These are phyloP conservation scores for Prolemur simus DNA, from an alignment of 2,113 vertebrate genomes.

Conservation along the genomic window DNA sequence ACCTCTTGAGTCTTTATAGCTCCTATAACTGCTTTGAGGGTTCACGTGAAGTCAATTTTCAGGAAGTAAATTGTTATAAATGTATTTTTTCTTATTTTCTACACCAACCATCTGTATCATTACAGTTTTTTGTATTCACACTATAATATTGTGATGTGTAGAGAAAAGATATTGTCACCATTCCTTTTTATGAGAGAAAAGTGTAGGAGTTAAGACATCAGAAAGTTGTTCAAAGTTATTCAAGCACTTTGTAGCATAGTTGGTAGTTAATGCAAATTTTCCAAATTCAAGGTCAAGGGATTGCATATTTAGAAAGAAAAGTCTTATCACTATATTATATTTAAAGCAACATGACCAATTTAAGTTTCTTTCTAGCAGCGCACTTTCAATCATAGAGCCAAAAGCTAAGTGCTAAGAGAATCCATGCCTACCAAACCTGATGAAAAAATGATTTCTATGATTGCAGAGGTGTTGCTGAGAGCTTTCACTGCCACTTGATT, in stretches of 20 bases:
- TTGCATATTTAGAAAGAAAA: not conserved
- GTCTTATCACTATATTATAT: not conserved
- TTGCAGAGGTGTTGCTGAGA: not conserved
- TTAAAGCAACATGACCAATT: not conserved
- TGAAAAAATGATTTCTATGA: not conserved
- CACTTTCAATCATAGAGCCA: not conserved
- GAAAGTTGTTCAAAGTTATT: not conserved
- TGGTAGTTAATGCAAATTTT: not conserved
- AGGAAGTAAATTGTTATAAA: not conserved
- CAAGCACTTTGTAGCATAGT: not conserved
- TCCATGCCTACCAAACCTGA: not conserved
- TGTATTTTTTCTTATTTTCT: not conserved
- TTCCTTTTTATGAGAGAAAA: not conserved
- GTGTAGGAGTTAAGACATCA: not conserved
- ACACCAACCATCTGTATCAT: not conserved
- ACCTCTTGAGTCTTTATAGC: not conserved
- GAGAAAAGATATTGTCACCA: not conserved
- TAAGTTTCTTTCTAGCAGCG: not conserved
- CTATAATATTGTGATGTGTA: not conserved
- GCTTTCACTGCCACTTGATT: not conserved
- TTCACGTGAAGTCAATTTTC: not conserved
- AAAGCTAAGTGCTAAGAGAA: not conserved
- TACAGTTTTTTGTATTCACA: not conserved
- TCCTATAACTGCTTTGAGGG: not conserved
- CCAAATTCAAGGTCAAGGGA: constrained; percentile 28